A percentile compares a stretch with the other conserved stretches of the same genome.
These are phyloP conservation scores for Stegana nigrithorax DNA, from an alignment of 2,888 invertebrate genomes.

Conservation along the genomic window DNA sequence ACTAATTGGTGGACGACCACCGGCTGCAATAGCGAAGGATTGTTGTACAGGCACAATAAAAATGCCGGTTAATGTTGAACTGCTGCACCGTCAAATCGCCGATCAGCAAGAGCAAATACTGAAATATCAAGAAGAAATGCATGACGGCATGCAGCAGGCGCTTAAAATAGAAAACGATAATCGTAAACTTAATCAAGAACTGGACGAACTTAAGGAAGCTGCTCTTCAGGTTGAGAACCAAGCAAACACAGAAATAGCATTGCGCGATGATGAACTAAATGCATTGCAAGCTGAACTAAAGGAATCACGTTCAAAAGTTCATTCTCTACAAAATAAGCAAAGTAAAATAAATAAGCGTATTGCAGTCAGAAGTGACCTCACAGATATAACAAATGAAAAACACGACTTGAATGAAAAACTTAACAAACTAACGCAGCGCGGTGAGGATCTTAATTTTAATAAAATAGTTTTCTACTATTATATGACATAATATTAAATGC, in stretches of 20 bases:
- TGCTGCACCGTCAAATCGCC: slow-evolving; percentile 74
- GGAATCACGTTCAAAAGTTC: slow-evolving; percentile 36
- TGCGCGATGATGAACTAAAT: slow-evolving; percentile 69
- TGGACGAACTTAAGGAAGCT: slow-evolving; percentile 79
- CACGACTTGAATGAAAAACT: slow-evolving; percentile 71
- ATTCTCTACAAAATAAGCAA: not conserved
- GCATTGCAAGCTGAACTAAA: slow-evolving; percentile 56
- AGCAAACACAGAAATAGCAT: slow-evolving; percentile 77
- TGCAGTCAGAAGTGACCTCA: not conserved
- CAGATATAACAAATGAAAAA: slow-evolving; percentile 70
- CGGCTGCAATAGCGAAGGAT: slow-evolving; percentile 74
- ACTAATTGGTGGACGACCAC: slow-evolving; percentile 79
- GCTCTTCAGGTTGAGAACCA: slow-evolving; percentile 82
- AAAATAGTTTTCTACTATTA: not conserved
- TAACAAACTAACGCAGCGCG: slow-evolving; percentile 74
- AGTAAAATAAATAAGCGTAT: not conserved
- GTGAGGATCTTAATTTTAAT: slow-evolving; percentile 53
- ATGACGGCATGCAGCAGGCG: slow-evolving; percentile 84
- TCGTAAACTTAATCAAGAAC: slow-evolving; percentile 76
- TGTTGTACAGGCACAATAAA: slow-evolving; percentile 73
- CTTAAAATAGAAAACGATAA: slow-evolving; percentile 80
- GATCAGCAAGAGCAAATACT: slow-evolving; percentile 55
- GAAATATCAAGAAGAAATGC: slow-evolving; percentile 69
- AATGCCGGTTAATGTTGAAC: no score
- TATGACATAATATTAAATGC: not conserved